phyloP scores from a whole-genome alignment of 2,113 vertebrate genomes.

The Forbesichthys papilliferus region DNA sequence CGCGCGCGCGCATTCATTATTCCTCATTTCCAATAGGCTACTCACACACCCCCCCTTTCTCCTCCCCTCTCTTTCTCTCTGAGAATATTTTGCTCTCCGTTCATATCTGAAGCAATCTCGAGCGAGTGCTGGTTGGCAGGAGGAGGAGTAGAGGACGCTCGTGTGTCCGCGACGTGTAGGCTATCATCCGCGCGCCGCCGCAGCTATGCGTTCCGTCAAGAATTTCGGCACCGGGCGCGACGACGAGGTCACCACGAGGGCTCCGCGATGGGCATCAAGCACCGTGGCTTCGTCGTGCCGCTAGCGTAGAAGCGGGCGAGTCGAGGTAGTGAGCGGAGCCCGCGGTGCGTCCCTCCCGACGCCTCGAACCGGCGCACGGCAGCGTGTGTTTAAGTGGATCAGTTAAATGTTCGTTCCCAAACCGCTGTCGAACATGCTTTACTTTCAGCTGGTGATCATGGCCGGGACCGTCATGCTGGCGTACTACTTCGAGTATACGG shows the following conservation, averaged over 20 bases:
- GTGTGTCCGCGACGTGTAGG: neutral
- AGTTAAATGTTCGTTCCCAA: constrained; percentile 66
- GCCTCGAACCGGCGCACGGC: neutral
- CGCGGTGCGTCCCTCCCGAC: neutral
- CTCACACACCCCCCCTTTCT: neutral
- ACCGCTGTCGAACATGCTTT: constrained; percentile 85
- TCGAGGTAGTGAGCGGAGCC: neutral
- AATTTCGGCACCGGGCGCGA: neutral
- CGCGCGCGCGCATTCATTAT: too few relatives aligned
- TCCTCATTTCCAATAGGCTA: neutral
- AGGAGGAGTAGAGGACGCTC: neutral
- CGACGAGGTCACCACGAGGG: neutral
- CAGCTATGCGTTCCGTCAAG: neutral
- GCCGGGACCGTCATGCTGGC: constrained; percentile 97
- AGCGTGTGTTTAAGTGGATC: constrained; percentile 27
- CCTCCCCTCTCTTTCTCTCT: constrained; percentile 22
- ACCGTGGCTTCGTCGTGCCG: neutral
- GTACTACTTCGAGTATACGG: constrained; percentile 96
- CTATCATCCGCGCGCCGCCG: neutral
- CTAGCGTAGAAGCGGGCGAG: neutral
- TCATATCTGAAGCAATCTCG: constrained; percentile 1
- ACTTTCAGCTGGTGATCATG: constrained; percentile 99
- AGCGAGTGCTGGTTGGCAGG: constrained; percentile 16
- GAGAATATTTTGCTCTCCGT: constrained; percentile 7
- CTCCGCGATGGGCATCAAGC: neutral